Conservation (phyloP, 2,888 invertebrate species). For the Napeogenes inachia region DNA sequence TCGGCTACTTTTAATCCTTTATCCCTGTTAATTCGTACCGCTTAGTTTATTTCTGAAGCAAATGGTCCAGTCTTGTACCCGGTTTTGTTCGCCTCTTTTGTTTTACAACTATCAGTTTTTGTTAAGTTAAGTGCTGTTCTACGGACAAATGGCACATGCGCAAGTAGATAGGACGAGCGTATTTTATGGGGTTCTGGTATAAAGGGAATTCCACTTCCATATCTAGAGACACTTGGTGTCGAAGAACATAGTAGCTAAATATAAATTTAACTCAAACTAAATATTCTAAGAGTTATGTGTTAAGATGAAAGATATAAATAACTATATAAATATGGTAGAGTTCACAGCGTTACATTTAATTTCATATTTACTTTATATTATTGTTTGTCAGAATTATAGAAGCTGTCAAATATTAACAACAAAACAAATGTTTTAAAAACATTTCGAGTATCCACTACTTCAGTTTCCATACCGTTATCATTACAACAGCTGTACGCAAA, state of each 20-base stretch:
- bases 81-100: slow-evolving; percentile 69
- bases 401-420: neutral
- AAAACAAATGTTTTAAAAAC: neutral
- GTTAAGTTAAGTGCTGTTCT: slow-evolving; percentile 75
- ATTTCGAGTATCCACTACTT: slow-evolving; percentile 6
- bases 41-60: slow-evolving; percentile 74
- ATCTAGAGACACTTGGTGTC: slow-evolving; percentile 37
- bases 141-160: slow-evolving; percentile 68
- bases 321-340: no score
- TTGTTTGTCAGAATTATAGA: no score
- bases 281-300: no score
- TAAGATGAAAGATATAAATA: no score
- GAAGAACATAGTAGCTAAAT: slow-evolving; percentile 29
- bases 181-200: slow-evolving; percentile 54
- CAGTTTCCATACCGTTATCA: slow-evolving; percentile 16
- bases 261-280: no score
- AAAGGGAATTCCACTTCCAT: slow-evolving; percentile 43
- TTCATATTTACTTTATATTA: no score
- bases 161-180: slow-evolving; percentile 53
- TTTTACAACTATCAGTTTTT: slow-evolving; percentile 76
- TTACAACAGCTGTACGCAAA: slow-evolving; percentile 17
- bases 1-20: slow-evolving; percentile 77
- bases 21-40: slow-evolving; percentile 77
- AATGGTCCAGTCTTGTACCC: slow-evolving; percentile 70
- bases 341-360: no score